Evolutionary conservation across 2,797 vertebrate genomes (phyloP).

Genomic region (Ispidina lecontei): DNA sequence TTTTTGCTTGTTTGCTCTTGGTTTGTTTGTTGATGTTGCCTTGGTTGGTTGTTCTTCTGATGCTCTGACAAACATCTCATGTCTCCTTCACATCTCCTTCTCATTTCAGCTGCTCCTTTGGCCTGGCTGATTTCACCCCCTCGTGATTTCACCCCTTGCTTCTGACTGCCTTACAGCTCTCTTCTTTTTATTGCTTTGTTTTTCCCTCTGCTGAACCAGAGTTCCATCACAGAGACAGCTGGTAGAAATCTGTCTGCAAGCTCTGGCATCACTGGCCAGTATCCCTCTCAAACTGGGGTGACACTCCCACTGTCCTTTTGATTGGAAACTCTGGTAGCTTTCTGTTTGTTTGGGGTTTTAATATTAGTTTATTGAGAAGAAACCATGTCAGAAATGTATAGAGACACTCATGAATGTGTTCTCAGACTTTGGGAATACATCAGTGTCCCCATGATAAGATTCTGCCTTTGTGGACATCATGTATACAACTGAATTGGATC

Average conservation of each 20-base stretch:
- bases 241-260: neutral
- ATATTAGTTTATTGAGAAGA: neutral
- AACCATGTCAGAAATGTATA: neutral
- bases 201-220: neutral
- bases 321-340: neutral
- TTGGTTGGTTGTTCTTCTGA: neutral
- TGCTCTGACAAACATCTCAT: neutral
- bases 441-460: neutral
- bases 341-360: neutral
- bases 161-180: neutral
- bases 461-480: neutral
- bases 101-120: neutral
- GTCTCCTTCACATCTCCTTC: neutral
- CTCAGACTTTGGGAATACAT: neutral
- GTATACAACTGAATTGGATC: neutral
- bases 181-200: neutral
- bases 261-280: neutral
- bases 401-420: neutral
- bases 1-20: neutral
- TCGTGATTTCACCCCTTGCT: neutral
- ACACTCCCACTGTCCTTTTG: neutral
- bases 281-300: neutral
- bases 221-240: neutral
- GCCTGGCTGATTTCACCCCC: neutral
- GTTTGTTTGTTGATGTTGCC: neutral